Percentiles rank a stretch among this genome's conserved stretches.
phyloP scores from a whole-genome alignment of 92 coral and sea anemone species.

The Phenganax stokvisi region DNA sequence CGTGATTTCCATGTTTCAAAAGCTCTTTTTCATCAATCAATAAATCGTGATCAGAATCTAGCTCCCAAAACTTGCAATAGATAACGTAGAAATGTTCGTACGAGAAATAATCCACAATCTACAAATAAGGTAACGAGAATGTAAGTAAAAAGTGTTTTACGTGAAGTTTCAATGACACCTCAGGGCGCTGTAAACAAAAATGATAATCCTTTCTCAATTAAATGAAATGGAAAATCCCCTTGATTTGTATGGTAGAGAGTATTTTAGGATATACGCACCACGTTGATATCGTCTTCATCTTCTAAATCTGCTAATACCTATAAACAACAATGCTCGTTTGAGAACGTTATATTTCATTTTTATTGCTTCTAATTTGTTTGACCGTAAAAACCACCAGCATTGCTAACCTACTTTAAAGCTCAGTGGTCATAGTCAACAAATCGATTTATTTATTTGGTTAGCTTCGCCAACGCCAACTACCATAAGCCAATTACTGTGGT shows the following conservation, averaged over 20 bases:
- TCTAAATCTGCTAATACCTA: constrained; percentile 85
- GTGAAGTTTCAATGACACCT: neutral
- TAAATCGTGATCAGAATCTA: constrained; percentile 91
- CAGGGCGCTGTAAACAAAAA: too few species aligned
- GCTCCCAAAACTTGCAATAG: constrained; percentile 98
- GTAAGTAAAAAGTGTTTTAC: too few species aligned
- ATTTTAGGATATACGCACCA: constrained; percentile 43
- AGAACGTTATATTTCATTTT: neutral
- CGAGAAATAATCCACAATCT: constrained; percentile 92
- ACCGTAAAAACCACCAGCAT: neutral
- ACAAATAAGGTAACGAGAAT: constrained; percentile 15
- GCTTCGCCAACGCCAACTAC: too few species aligned
- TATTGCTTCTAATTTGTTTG: too few species aligned
- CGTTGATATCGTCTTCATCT: constrained; percentile 88
- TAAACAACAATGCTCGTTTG: neutral
- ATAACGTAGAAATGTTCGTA: constrained; percentile 97
- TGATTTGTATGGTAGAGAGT: neutral
- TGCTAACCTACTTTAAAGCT: neutral
- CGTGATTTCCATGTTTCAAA: constrained; percentile 83
- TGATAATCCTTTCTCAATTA: neutral
- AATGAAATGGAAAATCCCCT: neutral
- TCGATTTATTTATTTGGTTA: too few species aligned
- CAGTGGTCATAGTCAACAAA: too few species aligned
- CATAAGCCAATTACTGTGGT: too few species aligned
- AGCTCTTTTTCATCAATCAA: constrained; percentile 91